Evolutionary conservation across 2,113 vertebrate genomes (phyloP), one percentile per base, ranked within the genome.

Genomic region (Neofelis nebulosa): DNA sequence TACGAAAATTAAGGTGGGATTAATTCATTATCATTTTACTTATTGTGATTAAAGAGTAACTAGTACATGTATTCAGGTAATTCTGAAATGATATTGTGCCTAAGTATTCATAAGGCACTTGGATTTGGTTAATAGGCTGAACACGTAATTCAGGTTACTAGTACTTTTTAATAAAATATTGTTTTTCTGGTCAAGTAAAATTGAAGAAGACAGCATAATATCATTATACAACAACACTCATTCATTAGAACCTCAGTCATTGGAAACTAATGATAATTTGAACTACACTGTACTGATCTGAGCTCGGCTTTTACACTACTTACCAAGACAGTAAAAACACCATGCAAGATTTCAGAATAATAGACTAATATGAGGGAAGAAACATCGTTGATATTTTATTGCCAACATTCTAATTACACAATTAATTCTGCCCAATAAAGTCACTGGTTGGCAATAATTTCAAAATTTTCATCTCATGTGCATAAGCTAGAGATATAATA

Each of bases 211-310:
- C 13, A 66, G 48, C 18, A 76, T 81, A 82, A 78, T 94, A 78
- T 76, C 52, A 86, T 93, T 91, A 89, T 23, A 38, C 9, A 94
- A 97, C 69, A 76, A 71, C 65, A 21, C 1, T 71, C 66, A 86
- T 91, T 95, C 78, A 92, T 93, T 96, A 68, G 57, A 89, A 63
- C 12, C 33, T 69, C 38, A 89, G 73, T 95, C 7, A 33, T 25
- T 89, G 52, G 38, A 57, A 96, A 95, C 91, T 96, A 96, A 91
- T 38, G 23, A 94, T 73, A 95, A 91, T 95, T 86, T 89, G 73
- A 85, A 86, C 16, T n/a, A 71, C 63, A 21, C 7, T 66, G 5
- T 63, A 73, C n/a, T 48, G 41, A 97, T 80, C 61, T 69, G 57
- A 92, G 27, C 33, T 52, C 50, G n/a, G 11, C 63, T 83, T 85